These are phyloP conservation scores for Nylanderia fulva DNA, from an alignment of 1,140 invertebrate species.

Conservation along the genomic window DNA sequence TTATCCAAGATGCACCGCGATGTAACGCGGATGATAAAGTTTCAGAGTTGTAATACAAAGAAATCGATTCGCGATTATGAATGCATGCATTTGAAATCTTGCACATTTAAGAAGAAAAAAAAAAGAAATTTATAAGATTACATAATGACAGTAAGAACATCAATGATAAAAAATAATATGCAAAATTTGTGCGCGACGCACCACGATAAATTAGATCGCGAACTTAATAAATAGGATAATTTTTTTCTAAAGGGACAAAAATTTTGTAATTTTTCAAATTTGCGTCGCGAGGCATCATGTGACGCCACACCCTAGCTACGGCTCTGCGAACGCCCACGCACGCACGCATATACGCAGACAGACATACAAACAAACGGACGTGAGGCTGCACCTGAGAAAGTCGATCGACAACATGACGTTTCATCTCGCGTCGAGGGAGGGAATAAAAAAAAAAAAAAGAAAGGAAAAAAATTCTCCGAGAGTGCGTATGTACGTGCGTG, in stretches of 20 bases:
- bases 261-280: not conserved
- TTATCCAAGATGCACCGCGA: conserved; percentile 57
- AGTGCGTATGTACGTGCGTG: conserved; percentile 13
- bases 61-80: not conserved
- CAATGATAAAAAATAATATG: not conserved
- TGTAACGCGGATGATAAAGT: conserved; percentile 30
- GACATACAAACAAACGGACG: conserved; percentile 70
- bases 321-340: conserved; percentile 64
- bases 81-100: not conserved
- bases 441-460: too few relatives aligned
- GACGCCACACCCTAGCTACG: conserved; percentile 53
- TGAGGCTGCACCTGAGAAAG: conserved; percentile 49
- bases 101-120: not conserved
- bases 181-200: not conserved
- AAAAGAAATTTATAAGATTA: not conserved
- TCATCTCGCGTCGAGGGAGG: too few relatives aligned
- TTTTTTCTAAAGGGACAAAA: not conserved
- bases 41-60: conserved; percentile 9
- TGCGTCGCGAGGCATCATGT: not conserved
- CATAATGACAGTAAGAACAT: not conserved
- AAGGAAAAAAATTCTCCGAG: too few relatives aligned
- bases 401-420: conserved; percentile 1
- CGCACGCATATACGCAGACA: conserved; percentile 39
- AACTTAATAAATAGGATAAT: not conserved
- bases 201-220: not conserved